Evolutionary conservation across 35 echinoderm and acorn worm genomes (phyloP), one percentile per base, ranked within the genome.

Genomic region (Hemicentrotus pulcherrimus): DNA sequence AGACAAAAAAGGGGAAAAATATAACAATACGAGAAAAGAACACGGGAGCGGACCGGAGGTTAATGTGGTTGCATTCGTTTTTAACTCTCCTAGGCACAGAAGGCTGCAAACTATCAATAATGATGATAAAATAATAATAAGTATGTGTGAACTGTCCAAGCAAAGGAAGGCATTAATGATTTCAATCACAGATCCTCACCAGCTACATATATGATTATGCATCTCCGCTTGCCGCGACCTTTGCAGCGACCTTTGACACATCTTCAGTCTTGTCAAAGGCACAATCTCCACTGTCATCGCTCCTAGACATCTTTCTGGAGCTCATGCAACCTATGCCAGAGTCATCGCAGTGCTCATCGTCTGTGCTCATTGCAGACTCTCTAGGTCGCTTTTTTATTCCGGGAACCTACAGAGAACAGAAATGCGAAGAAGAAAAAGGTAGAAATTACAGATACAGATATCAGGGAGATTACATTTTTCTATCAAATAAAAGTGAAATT

Each of bases 241-340:
- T 28, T 6, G 65, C 7, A 4, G 19, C 65, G 65, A 78, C 65
- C 19, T 78, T 78, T 78, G 65, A 78, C 65, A 78, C 65, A 8
- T 94, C 92, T 11, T 90, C 88, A 7, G 46, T 90, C 88, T 90
- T 47, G 88, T 24, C 88, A 30, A 33, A 45, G 32, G 32, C 32
- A 90, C 88, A 0, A 11, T 93, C 91, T 14, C 91, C 91, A 93
- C 91, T 93, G 91, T 93, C 91, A 31, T 93, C 91, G 31, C 91
- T 93, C 46, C 48, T 47, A 14, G 91, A 93, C 91, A 93, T 93
- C 48, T 93, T 93, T 14, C 91, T 32, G 22, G 48, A 48, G 45
- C 47, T 58, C 14, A n/a, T 47, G 28, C 91, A 31, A 31, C 91
- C 91, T 10, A 31, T 13, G 47, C 91, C 48, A 24, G 48, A 47